These are phyloP conservation scores for Peucedramus taeniatus DNA, from an alignment of 2,113 vertebrate species.

Conservation along the genomic window DNA sequence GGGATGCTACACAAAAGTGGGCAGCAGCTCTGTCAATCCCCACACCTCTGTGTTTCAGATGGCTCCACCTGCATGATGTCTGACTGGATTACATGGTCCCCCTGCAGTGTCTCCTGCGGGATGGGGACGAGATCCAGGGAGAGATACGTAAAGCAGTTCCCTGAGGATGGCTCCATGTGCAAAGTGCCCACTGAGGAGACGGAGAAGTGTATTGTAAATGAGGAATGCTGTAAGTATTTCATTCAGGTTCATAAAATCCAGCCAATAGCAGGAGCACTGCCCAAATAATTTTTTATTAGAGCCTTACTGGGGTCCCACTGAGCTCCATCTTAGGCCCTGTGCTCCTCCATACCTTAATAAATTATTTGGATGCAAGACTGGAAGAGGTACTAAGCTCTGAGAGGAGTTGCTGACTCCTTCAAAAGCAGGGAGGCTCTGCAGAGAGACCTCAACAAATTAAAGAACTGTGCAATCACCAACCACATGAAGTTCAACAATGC, in stretches of 20 bases:
- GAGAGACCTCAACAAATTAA: background rate
- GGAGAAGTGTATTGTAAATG: constrained; percentile 91
- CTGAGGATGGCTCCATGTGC: constrained; percentile 92
- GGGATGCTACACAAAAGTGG: background rate
- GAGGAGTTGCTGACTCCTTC: background rate
- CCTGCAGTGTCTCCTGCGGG: constrained; percentile 90
- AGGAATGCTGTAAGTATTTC: constrained; percentile 89
- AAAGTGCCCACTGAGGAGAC: constrained; percentile 90
- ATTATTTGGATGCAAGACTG: background rate
- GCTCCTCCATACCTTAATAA: background rate
- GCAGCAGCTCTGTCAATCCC: background rate
- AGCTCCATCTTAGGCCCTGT: background rate
- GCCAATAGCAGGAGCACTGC: background rate
- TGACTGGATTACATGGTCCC: constrained; percentile 98
- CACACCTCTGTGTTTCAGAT: constrained; percentile 73
- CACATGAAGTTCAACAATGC: background rate
- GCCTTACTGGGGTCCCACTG: background rate
- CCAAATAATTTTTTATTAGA: background rate
- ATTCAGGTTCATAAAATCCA: background rate
- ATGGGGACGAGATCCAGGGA: constrained; percentile 88
- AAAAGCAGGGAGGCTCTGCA: background rate
- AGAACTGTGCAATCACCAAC: background rate
- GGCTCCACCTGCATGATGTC: constrained; percentile 98
- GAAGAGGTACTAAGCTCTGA: background rate
- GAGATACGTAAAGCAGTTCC: constrained; percentile 95